phyloP scores from a whole-genome alignment of 2,797 vertebrate species.

The Danio choprae region DNA sequence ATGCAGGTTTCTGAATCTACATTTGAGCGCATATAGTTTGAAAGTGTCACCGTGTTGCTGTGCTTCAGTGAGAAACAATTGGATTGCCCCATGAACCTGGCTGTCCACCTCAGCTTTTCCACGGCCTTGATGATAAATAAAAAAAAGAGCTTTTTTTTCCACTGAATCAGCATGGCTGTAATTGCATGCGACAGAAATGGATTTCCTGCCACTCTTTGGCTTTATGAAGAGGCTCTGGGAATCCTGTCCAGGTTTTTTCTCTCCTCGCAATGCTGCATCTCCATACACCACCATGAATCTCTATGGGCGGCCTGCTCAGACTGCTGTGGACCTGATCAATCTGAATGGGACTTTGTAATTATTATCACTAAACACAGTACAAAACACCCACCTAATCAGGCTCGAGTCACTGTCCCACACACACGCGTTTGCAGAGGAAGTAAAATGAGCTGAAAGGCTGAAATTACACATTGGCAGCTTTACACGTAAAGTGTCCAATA shows the following conservation, averaged over 20 bases:
- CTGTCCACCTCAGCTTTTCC: slow-evolving; percentile 63
- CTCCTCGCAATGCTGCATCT: slow-evolving; percentile 48
- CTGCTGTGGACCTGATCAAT: slow-evolving; percentile 58
- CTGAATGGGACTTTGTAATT: slow-evolving; percentile 46
- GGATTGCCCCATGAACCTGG: slow-evolving; percentile 5
- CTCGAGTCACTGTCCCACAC: background rate
- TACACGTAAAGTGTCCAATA: background rate
- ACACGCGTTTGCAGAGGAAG: background rate
- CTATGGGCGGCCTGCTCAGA: slow-evolving; percentile 47
- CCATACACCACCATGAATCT: slow-evolving; percentile 58
- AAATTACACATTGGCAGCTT: slow-evolving; percentile 11
- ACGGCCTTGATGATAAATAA: slow-evolving; percentile 73
- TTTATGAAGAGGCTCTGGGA: slow-evolving; percentile 71
- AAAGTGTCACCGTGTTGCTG: slow-evolving; percentile 33
- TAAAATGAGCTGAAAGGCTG: slow-evolving; percentile 2
- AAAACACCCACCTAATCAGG: slow-evolving; percentile 21
- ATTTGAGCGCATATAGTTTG: slow-evolving; percentile 2
- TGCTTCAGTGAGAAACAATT: slow-evolving; percentile 43
- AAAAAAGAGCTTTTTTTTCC: slow-evolving; percentile 65
- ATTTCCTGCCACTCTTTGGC: slow-evolving; percentile 72
- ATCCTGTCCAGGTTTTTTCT: slow-evolving; percentile 53
- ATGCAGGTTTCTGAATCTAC: background rate
- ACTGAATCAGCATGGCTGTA: slow-evolving; percentile 77
- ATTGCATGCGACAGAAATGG: slow-evolving; percentile 78
- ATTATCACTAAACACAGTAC: slow-evolving; percentile 33